Base-by-base conservation (phyloP, 2,797 vertebrate species). In the Hoplostethus atlanticus region DNA sequence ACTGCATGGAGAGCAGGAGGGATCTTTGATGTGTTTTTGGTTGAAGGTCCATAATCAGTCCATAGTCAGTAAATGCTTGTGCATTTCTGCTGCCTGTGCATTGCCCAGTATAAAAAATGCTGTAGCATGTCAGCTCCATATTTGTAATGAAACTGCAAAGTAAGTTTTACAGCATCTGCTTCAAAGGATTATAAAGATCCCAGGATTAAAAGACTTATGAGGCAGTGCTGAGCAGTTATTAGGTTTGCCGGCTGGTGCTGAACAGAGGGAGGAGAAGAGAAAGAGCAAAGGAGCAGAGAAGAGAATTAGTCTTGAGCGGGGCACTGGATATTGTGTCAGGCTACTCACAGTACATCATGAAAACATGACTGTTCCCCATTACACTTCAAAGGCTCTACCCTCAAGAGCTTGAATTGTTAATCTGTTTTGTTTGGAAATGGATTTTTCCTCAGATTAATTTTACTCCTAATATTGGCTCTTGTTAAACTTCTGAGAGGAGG, bases 381-480 rank as follows among this genome's bases (percentile, higher is more conserved):
- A 56, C 66, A 85, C 85, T 90, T 89, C 78, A 89, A 91, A 85
- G 81, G 31, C 77, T 67, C 75, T 64, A 67, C 59, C 28, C 73
- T 80, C 77, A 60, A 76, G 67, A 85, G 80, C 77, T 79, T 88
- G 86, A 81, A 84, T 87, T 89, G 82, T 81, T 86, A 83, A 89
- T 90, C 68, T 88, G 80, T 83, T 82, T 83, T 78, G 64, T 64
- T 44, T 50, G n/a, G 59, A 76, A 75, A 84, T 72, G 77, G 77
- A 80, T 85, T 88, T 87, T 76, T 28, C 44, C 51, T 64, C 55
- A 71, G 73, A 88, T 85, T 84, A 71, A 70, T 71, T 84, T 87
- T 50, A 54, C 50, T 80, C 21, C 66, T 63, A 77, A 83, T 73
- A 84, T 85, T 84, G 83, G 64, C 56, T 59, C 56, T 59, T 72